These are phyloP conservation scores for Adineta ricciae DNA, from an alignment of 2,888 invertebrate species.

Conservation along the genomic window DNA sequence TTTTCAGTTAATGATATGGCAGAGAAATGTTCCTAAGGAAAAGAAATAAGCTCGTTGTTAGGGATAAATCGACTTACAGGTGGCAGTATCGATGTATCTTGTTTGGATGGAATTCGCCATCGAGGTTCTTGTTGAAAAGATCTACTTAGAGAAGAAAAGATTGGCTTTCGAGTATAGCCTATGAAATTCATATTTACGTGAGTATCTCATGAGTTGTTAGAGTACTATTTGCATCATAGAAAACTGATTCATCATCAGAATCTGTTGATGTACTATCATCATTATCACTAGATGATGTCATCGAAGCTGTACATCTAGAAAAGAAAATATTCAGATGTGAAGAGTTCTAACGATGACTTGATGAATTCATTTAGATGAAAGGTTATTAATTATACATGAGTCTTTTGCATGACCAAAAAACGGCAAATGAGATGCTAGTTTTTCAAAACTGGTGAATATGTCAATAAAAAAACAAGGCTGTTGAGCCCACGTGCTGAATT, in stretches of 20 bases:
- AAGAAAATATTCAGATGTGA: too few species aligned
- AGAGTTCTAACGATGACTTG: neutral
- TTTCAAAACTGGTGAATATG: too few species aligned
- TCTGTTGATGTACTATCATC: neutral
- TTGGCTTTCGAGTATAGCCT: neutral
- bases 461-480: neutral
- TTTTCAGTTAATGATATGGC: neutral
- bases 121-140: neutral
- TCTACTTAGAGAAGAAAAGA: neutral
- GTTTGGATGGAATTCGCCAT: neutral
- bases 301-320: neutral
- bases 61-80: neutral
- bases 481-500: neutral
- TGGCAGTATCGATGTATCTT: neutral
- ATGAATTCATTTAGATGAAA: neutral
- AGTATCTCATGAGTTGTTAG: neutral
- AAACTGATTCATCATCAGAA: neutral
- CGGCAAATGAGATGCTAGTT: too few species aligned
- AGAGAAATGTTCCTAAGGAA: neutral
- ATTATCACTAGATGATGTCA: neutral
- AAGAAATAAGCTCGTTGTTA: neutral
- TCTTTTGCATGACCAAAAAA: too few species aligned
- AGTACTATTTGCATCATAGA: neutral
- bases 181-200: neutral
- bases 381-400: too few species aligned